These are phyloP conservation scores for Salticus scenicus DNA, from an alignment of 2,888 invertebrate genomes.

Conservation along the genomic window DNA sequence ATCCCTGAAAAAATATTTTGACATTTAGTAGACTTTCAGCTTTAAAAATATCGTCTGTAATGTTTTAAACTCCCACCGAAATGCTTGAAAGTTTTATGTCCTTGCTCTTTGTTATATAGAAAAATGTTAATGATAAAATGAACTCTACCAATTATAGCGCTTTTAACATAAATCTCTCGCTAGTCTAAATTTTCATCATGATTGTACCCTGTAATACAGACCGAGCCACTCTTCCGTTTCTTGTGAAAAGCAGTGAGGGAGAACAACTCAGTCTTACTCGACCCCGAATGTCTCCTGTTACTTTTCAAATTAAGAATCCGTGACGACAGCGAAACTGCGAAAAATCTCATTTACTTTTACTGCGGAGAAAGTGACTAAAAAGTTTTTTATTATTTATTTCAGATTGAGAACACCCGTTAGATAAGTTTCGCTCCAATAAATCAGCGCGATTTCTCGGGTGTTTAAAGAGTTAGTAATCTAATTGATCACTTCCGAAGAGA, in stretches of 20 bases:
- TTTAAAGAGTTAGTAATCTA: constrained; percentile 1
- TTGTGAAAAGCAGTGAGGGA: not conserved
- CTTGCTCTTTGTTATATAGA: too few species aligned
- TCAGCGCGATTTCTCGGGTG: not conserved
- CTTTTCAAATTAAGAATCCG: not conserved
- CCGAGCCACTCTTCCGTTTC: not conserved
- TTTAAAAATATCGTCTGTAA: too few species aligned
- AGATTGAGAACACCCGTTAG: constrained; percentile 4
- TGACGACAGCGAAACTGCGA: not conserved
- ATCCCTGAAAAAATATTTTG: too few species aligned
- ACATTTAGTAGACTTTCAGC: too few species aligned
- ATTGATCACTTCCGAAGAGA: not conserved
- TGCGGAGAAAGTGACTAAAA: not conserved
- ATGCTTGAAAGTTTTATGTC: too few species aligned
- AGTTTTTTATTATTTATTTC: not conserved
- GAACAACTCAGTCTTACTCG: not conserved
- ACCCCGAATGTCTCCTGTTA: not conserved
- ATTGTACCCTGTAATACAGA: not conserved
- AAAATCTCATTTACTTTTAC: not conserved
- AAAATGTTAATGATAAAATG: too few species aligned
- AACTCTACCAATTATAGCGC: not conserved
- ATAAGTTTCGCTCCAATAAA: constrained; percentile 1
- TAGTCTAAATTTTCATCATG: not conserved
- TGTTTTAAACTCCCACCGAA: too few species aligned
- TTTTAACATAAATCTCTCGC: not conserved